phyloP scores from a whole-genome alignment of 1,140 invertebrate genomes.

The Gonatopus flavifemur region DNA sequence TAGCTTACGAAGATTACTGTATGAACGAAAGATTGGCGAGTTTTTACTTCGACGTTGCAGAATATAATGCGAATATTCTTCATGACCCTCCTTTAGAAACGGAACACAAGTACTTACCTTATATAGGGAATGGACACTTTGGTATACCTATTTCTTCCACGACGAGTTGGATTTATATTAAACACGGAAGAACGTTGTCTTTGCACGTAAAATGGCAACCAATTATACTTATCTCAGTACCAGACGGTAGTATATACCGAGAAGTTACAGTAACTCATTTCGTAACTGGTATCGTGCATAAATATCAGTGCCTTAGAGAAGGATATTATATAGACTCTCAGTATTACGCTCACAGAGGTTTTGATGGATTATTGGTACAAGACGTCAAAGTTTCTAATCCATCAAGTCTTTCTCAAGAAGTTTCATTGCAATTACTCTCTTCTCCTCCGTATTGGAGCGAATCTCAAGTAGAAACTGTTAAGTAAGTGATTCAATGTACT shows the following conservation, averaged over 20 bases:
- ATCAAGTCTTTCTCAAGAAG: slow-evolving; percentile 58
- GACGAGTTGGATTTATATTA: slow-evolving; percentile 70
- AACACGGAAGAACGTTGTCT: slow-evolving; percentile 71
- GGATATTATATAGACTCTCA: slow-evolving; percentile 70
- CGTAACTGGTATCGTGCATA: slow-evolving; percentile 68
- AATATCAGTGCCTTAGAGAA: slow-evolving; percentile 66
- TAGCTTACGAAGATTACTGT: slow-evolving; percentile 65
- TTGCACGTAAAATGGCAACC: slow-evolving; percentile 74
- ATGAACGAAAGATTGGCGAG: slow-evolving; percentile 65
- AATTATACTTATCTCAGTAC: slow-evolving; percentile 64
- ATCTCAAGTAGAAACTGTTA: slow-evolving; percentile 56
- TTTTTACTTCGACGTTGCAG: slow-evolving; percentile 62
- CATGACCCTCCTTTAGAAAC: slow-evolving; percentile 60
- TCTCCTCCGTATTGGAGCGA: slow-evolving; percentile 59
- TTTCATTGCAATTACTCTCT: slow-evolving; percentile 58
- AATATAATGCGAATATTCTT: slow-evolving; percentile 72
- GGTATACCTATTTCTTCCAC: slow-evolving; percentile 68
- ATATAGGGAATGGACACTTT: slow-evolving; percentile 78
- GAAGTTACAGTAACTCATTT: slow-evolving; percentile 69
- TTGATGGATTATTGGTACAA: slow-evolving; percentile 78
- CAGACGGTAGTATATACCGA: slow-evolving; percentile 52
- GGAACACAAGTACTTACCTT: slow-evolving; percentile 69
- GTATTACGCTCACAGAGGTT: slow-evolving; percentile 77
- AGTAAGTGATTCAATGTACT: no score
- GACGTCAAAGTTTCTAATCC: slow-evolving; percentile 79